phyloP scores from a whole-genome alignment of 2,888 invertebrate genomes.

The Ormyrus rosae region DNA sequence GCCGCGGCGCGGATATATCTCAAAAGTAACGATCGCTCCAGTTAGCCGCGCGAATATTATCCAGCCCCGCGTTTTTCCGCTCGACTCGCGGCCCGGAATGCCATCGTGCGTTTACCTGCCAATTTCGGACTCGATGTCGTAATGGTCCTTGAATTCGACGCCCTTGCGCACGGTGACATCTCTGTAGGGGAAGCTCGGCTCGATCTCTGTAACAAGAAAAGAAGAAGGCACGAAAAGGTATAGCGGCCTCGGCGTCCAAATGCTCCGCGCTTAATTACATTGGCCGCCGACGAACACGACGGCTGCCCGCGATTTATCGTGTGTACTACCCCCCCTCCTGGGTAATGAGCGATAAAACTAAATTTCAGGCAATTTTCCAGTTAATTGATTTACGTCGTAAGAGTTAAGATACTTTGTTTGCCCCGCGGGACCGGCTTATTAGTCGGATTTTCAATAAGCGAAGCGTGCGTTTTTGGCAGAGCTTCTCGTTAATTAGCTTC shows the following conservation, averaged over 20 bases:
- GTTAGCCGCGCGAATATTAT: too few relatives aligned
- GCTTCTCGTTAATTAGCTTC: conserved; percentile 27
- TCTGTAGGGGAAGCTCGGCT: conserved; percentile 91
- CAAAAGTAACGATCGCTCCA: too few relatives aligned
- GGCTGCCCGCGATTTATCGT: too few relatives aligned
- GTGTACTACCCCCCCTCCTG: too few relatives aligned
- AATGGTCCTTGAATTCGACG: conserved; percentile 90
- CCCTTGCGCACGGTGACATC: conserved; percentile 91
- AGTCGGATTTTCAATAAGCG: conserved; percentile 36
- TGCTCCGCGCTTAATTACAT: too few relatives aligned
- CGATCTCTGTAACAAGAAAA: conserved; percentile 82
- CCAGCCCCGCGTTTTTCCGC: background rate
- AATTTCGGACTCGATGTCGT: conserved; percentile 91
- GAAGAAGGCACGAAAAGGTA: background rate
- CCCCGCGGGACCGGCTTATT: conserved; percentile 18
- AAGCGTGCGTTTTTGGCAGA: conserved; percentile 21
- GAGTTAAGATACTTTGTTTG: background rate
- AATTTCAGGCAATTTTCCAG: conserved; percentile 24
- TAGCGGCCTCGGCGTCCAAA: too few relatives aligned
- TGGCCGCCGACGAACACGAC: too few relatives aligned
- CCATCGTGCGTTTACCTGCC: conserved; percentile 85
- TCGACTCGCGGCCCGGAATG: background rate
- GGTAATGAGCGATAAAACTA: background rate
- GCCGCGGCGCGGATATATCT: too few relatives aligned
- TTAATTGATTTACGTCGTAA: conserved; percentile 26